Evolutionary conservation across 1,140 invertebrate genomes (phyloP).

Genomic region (Archivesica marissinica): DNA sequence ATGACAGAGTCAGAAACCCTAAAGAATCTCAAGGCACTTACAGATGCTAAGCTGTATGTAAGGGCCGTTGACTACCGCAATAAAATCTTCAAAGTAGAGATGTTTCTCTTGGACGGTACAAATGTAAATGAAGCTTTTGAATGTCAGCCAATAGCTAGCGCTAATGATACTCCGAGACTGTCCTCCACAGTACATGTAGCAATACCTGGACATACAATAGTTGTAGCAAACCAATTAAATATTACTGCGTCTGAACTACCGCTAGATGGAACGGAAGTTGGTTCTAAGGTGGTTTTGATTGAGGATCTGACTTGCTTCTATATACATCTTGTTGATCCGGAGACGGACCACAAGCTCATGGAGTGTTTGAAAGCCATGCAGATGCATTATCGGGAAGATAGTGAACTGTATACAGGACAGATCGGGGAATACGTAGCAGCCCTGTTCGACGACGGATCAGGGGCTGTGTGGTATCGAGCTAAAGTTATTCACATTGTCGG

Average conservation of each 20-base stretch:
- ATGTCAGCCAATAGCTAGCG: not conserved
- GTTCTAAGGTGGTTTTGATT: conserved; percentile 13
- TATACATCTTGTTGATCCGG: not conserved
- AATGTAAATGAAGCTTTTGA: conserved; percentile 48
- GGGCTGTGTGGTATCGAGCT: conserved; percentile 42
- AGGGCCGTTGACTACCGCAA: not conserved
- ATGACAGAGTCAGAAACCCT: not conserved
- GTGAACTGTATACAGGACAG: not conserved
- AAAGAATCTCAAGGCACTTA: conserved; percentile 1
- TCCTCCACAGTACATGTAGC: not conserved
- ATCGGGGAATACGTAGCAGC: conserved; percentile 43
- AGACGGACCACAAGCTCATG: conserved; percentile 7
- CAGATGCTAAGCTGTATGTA: conserved; percentile 6
- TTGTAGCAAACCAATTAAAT: not conserved
- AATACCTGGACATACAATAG: not conserved
- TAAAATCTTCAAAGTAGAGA: conserved; percentile 22
- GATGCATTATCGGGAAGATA: not conserved
- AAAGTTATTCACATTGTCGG: conserved; percentile 1
- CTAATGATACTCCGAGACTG: not conserved
- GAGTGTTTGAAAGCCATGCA: conserved; percentile 12
- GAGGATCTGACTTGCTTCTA: conserved; percentile 33
- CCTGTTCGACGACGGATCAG: conserved; percentile 8
- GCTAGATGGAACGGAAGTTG: not conserved
- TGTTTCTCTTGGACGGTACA: conserved; percentile 11
- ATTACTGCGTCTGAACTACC: not conserved